Base-by-base conservation (phyloP, 1,140 invertebrate genomes). In the Semibalanus balanoides region DNA sequence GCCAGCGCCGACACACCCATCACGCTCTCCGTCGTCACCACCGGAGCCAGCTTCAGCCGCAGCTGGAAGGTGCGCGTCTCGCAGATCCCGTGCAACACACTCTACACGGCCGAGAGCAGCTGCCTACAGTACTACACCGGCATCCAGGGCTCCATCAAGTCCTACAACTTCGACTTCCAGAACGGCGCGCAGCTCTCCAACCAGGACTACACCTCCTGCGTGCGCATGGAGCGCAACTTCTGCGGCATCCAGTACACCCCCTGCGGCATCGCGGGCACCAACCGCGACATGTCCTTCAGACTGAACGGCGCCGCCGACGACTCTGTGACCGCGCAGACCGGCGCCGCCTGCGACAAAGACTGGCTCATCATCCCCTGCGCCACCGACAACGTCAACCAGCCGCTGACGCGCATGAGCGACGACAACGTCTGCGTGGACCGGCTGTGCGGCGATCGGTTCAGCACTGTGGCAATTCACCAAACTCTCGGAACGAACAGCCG, bases 171-270 rank as follows among this genome's bases (percentile, higher is more conserved):
- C 80, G 91, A 94, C 77, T 86, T 90, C 0, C 84, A 84, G 0
- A 86, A 83, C 0, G 93, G 93, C 0, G 84, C 92, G 28, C 93
- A 95, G 81, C 85, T 95, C 0, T 92, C 92, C 30, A 94, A 94
- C 83, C 92, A 95, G 82, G 92, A 95, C 81, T 95, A 95, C 82
- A 91, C 91, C 76, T 90, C 93, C 74, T 95, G 93, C 81, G 88
- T 95, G 30, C 84, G 93, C 35, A 90, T 89, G 78, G 93, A 95
- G 81, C 87, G 90, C 77, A 95, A 94, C 81, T 95, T 95, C 82
- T 95, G 93, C 80, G 90, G 92, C 0, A 92, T 95, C 73, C 92
- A 93, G 78, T 94, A 94, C 80, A 89, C 88, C 35, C 86, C 89
- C 11, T 93, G 92, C 81, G 82, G 87, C 7, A 89, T 92, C 81